A percentile compares a stretch with the other conserved stretches of the same genome.
Conservation (phyloP, 2,797 vertebrate species). For the Peromyscus eremicus region DNA sequence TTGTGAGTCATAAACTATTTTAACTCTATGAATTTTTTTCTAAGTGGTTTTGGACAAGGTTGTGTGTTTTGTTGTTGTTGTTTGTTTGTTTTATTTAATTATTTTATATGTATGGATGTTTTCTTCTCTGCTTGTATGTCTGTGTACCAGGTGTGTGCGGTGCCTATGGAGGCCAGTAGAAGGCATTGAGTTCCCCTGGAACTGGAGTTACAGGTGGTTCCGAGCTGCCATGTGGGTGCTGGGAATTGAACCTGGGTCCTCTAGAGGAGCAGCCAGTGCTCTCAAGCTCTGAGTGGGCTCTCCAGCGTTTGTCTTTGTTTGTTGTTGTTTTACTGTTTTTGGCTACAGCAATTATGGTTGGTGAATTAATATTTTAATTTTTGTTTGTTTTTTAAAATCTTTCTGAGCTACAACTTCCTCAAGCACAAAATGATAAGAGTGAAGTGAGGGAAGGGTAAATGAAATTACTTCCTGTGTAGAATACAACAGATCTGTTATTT, state of each 20-base stretch:
- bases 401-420: slow-evolving; percentile 13
- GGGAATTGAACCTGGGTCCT: not conserved
- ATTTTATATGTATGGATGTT: not conserved
- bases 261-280: not conserved
- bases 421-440: not conserved
- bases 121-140: not conserved
- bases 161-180: not conserved
- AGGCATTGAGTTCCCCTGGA: not conserved
- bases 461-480: not conserved
- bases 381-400: not conserved
- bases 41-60: not conserved
- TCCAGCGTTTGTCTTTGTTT: not conserved
- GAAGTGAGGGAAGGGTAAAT: not conserved
- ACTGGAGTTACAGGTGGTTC: not conserved
- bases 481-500: not conserved
- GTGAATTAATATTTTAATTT: not conserved
- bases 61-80: not conserved
- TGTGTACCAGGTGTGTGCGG: not conserved
- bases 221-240: not conserved
- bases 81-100: not conserved
- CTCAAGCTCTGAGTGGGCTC: not conserved
- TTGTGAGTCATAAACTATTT: not conserved
- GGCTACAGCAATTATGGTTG: not conserved
- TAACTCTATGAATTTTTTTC: not conserved
- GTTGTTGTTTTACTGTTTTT: not conserved